A percentile compares a stretch with the other conserved stretches of the same genome.
These are phyloP conservation scores for Ectropis grisescens DNA, from an alignment of 1,140 invertebrate species.

Conservation along the genomic window DNA sequence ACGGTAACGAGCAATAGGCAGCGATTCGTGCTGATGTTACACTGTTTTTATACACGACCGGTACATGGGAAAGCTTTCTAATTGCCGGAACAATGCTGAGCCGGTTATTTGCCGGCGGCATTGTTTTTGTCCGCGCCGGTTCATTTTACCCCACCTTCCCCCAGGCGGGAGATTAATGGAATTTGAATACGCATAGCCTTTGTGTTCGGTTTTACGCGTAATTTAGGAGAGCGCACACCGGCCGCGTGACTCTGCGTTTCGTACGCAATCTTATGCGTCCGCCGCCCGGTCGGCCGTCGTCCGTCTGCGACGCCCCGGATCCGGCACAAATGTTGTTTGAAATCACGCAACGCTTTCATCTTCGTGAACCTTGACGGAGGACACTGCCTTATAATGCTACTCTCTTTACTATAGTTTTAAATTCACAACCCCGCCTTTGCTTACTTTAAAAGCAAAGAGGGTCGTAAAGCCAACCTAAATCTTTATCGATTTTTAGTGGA, in stretches of 20 bases:
- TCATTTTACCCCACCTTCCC: slow-evolving; percentile 63
- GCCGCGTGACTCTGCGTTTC: slow-evolving; percentile 58
- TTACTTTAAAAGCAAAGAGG: too few relatives aligned
- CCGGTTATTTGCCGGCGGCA: slow-evolving; percentile 66
- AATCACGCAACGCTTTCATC: slow-evolving; percentile 35
- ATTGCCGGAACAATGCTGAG: slow-evolving; percentile 69
- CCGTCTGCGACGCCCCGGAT: too few relatives aligned
- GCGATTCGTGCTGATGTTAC: slow-evolving; percentile 68
- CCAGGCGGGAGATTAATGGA: slow-evolving; percentile 63
- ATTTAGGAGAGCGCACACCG: slow-evolving; percentile 51
- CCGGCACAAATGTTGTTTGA: slow-evolving; percentile 32
- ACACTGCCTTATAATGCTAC: too few relatives aligned
- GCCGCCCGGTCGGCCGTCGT: slow-evolving; percentile 40
- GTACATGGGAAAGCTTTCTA: slow-evolving; percentile 69
- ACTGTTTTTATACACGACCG: slow-evolving; percentile 67
- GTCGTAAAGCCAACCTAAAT: too few relatives aligned
- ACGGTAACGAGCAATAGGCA: slow-evolving; percentile 67
- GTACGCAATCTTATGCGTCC: slow-evolving; percentile 43
- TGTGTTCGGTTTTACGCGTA: slow-evolving; percentile 67
- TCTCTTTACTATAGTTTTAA: too few relatives aligned
- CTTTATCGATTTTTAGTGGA: too few relatives aligned
- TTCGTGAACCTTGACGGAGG: too few relatives aligned
- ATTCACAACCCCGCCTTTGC: too few relatives aligned
- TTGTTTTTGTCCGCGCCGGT: slow-evolving; percentile 67
- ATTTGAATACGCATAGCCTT: slow-evolving; percentile 69